These are phyloP conservation scores for Pseudomyrmex cubaensis DNA, from an alignment of 1,140 invertebrate species.

Conservation along the genomic window DNA sequence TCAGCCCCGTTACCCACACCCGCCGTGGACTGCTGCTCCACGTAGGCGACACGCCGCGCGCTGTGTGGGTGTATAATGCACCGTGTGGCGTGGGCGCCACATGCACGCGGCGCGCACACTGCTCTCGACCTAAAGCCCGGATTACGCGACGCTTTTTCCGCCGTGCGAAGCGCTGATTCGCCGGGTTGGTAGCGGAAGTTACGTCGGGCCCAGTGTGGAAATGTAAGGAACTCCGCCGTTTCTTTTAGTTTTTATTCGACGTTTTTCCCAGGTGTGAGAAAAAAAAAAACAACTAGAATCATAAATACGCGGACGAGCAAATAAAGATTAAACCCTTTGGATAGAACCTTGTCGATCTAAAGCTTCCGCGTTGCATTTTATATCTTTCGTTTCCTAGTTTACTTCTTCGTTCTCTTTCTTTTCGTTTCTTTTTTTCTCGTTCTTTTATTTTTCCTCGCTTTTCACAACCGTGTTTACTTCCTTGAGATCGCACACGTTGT, in stretches of 20 bases:
- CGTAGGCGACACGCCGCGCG: conserved; percentile 38
- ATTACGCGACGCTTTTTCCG: conserved; percentile 58
- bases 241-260: neutral
- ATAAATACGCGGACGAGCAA: neutral
- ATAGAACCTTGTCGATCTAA: neutral
- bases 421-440: neutral
- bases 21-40: conserved; percentile 26
- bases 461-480: conserved; percentile 36
- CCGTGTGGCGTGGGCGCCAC: conserved; percentile 49
- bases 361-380: neutral
- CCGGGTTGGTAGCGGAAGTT: neutral
- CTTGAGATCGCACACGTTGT: conserved; percentile 46
- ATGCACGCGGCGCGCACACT: conserved; percentile 28
- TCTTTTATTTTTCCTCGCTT: neutral
- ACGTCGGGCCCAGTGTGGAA: neutral
- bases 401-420: conserved; percentile 17
- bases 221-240: conserved; percentile 14
- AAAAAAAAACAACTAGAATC: no score
- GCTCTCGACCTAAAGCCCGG: conserved; percentile 58
- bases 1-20: conserved; percentile 63
- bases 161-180: conserved; percentile 32
- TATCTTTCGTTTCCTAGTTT: neutral
- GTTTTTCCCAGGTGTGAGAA: neutral
- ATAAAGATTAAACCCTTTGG: conserved; percentile 23
- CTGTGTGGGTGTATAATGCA: conserved; percentile 44